These are phyloP conservation scores for Hylaeus anthracinus DNA, from an alignment of 1,140 invertebrate species.

Conservation along the genomic window DNA sequence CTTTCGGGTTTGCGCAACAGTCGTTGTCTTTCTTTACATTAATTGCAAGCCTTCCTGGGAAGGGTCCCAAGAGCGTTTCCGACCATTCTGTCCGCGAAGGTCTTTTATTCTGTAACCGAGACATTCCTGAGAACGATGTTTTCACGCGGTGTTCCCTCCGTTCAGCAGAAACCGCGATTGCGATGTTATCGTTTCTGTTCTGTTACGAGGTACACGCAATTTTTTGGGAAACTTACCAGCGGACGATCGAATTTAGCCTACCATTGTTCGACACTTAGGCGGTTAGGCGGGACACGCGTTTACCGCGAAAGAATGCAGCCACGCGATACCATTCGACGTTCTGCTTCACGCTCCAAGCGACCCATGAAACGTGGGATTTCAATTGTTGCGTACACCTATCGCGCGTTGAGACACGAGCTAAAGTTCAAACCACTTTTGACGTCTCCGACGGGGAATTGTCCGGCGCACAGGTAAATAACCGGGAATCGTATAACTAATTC, in stretches of 20 bases:
- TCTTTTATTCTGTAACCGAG: conserved; percentile 31
- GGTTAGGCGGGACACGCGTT: too few species aligned
- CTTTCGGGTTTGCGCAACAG: conserved; percentile 44
- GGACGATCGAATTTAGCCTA: conserved; percentile 16
- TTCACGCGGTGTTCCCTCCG: neutral
- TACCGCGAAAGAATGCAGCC: too few species aligned
- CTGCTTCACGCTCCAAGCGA: conserved; percentile 7
- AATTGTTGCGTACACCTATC: neutral
- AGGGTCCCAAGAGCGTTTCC: conserved; percentile 65
- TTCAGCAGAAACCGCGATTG: neutral
- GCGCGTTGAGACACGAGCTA: neutral
- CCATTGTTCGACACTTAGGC: neutral
- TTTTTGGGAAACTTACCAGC: neutral
- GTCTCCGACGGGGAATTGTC: conserved; percentile 49
- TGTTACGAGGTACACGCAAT: neutral
- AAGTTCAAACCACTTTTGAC: conserved; percentile 44
- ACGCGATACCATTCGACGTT: conserved; percentile 2
- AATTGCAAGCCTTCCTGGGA: conserved; percentile 64
- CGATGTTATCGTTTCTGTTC: neutral
- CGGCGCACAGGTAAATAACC: conserved; percentile 62
- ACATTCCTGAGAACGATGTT: conserved; percentile 19
- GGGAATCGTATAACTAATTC: conserved; percentile 62
- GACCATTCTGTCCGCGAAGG: conserved; percentile 56
- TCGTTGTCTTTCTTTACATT: conserved; percentile 56
- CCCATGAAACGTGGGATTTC: conserved; percentile 20